Conservation (phyloP, 2,797 vertebrate genomes). For the Chaunax sp. region DNA sequence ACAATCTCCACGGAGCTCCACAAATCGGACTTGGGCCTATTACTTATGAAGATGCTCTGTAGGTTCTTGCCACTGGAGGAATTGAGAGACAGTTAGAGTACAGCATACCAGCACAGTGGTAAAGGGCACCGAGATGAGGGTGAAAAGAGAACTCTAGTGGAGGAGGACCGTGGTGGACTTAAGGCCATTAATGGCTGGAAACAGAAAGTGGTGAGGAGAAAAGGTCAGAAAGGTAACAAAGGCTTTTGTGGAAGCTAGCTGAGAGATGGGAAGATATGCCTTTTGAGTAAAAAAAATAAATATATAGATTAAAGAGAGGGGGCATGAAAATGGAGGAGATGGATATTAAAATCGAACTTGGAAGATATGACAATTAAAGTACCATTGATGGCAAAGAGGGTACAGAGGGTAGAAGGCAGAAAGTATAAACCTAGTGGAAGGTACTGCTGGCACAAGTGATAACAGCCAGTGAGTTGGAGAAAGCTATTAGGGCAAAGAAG, state of each 20-base stretch:
- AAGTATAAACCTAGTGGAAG: slow-evolving; percentile 31
- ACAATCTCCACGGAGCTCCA: slow-evolving; percentile 47
- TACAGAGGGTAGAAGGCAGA: slow-evolving; percentile 23
- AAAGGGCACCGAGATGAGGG: slow-evolving; percentile 35
- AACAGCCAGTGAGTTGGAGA: slow-evolving; percentile 27
- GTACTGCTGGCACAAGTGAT: slow-evolving; percentile 25
- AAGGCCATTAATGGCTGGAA: slow-evolving; percentile 36
- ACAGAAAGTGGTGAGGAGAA: slow-evolving; percentile 35
- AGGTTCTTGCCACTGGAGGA: slow-evolving; percentile 46
- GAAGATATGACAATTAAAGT: slow-evolving; percentile 29
- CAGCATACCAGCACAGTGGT: slow-evolving; percentile 27
- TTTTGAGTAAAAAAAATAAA: slow-evolving; percentile 26
- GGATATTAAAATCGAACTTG: slow-evolving; percentile 20
- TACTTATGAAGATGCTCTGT: slow-evolving; percentile 56
- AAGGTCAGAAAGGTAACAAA: slow-evolving; percentile 35
- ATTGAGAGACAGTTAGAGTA: slow-evolving; percentile 43
- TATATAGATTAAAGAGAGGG: slow-evolving; percentile 22
- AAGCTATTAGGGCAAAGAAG: slow-evolving; percentile 36
- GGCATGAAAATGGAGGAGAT: slow-evolving; percentile 12
- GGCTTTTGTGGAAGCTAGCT: slow-evolving; percentile 18
- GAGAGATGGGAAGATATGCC: slow-evolving; percentile 13
- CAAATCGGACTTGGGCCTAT: slow-evolving; percentile 55
- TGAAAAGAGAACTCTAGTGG: slow-evolving; percentile 36
- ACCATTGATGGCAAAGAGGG: slow-evolving; percentile 10
- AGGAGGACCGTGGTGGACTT: slow-evolving; percentile 24